These are phyloP conservation scores for Todiramphus saurophagus DNA, from an alignment of 2,113 vertebrate genomes.

Conservation along the genomic window DNA sequence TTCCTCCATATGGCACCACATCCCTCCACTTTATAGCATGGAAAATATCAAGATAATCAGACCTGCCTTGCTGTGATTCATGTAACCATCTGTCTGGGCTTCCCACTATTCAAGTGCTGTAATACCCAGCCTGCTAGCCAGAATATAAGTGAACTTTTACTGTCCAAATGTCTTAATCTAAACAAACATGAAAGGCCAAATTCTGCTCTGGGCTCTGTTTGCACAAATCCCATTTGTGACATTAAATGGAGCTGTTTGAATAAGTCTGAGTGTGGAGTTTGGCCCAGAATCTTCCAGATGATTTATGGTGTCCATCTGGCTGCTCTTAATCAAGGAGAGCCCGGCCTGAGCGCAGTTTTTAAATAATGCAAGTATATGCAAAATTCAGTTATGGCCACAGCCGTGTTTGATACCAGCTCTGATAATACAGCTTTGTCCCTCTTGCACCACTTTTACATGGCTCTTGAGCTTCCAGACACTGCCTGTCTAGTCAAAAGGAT, in stretches of 20 bases:
- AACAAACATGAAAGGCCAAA: constrained; percentile 47
- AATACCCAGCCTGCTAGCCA: constrained; percentile 35
- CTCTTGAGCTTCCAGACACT: background rate
- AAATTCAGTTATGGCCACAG: background rate
- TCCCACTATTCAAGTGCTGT: background rate
- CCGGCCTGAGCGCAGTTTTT: background rate
- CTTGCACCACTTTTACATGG: background rate
- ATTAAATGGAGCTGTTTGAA: constrained; percentile 6
- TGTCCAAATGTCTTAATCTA: constrained; percentile 56
- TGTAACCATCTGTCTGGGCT: constrained; percentile 57
- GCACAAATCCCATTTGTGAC: constrained; percentile 37
- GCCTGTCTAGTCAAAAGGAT: background rate
- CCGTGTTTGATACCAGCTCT: background rate
- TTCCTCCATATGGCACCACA: constrained; percentile 11
- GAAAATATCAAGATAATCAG: constrained; percentile 57
- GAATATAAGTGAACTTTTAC: constrained; percentile 34
- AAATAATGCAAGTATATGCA: background rate
- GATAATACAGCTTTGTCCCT: background rate
- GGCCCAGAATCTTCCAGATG: constrained; percentile 14
- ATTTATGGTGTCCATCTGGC: constrained; percentile 51
- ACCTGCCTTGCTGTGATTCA: constrained; percentile 35
- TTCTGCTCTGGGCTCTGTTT: background rate
- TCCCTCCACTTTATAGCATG: background rate
- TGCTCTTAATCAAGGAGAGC: background rate
- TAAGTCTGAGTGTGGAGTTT: background rate